Conservation (phyloP, 1,140 invertebrate genomes). For the Zaprionus tsacasi region DNA sequence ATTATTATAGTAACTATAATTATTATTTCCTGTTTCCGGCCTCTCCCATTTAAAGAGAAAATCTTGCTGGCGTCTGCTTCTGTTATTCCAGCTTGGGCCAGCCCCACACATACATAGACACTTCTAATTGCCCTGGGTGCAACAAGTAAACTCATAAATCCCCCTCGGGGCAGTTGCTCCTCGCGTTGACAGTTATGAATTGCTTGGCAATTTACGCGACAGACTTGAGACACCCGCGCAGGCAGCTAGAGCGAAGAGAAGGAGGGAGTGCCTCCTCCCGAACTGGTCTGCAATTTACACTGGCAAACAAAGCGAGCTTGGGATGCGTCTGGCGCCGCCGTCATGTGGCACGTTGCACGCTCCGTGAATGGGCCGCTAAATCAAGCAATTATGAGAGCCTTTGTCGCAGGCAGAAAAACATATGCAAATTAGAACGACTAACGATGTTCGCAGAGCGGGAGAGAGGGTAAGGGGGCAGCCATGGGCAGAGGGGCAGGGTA, state of each 20-base stretch:
- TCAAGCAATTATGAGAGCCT: slow-evolving; percentile 82
- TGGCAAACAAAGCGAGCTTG: slow-evolving; percentile 21
- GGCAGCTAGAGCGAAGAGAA: neutral
- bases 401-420: slow-evolving; percentile 68
- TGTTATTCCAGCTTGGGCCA: too few relatives aligned
- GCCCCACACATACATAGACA: neutral
- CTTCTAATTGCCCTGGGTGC: slow-evolving; percentile 60
- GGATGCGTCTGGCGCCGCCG: slow-evolving; percentile 64
- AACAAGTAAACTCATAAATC: slow-evolving; percentile 64
- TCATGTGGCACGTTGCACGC: slow-evolving; percentile 18
- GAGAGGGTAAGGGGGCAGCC: neutral
- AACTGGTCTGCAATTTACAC: slow-evolving; percentile 69
- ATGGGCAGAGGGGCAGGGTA: neutral
- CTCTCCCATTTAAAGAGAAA: neutral
- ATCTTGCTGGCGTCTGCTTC: neutral
- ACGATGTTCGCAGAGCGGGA: slow-evolving; percentile 32
- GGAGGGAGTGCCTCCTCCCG: slow-evolving; percentile 8
- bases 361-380: slow-evolving; percentile 76
- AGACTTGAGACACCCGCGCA: slow-evolving; percentile 69
- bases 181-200: slow-evolving; percentile 81
- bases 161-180: slow-evolving; percentile 18
- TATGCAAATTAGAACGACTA: slow-evolving; percentile 70
- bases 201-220: slow-evolving; percentile 77
- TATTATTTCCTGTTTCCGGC: neutral
- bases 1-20: too few relatives aligned